Percentiles rank a stretch among this genome's conserved stretches.
Evolutionary conservation across 2,797 vertebrate genomes (phyloP).

Genomic region (Podargus strigoides): DNA sequence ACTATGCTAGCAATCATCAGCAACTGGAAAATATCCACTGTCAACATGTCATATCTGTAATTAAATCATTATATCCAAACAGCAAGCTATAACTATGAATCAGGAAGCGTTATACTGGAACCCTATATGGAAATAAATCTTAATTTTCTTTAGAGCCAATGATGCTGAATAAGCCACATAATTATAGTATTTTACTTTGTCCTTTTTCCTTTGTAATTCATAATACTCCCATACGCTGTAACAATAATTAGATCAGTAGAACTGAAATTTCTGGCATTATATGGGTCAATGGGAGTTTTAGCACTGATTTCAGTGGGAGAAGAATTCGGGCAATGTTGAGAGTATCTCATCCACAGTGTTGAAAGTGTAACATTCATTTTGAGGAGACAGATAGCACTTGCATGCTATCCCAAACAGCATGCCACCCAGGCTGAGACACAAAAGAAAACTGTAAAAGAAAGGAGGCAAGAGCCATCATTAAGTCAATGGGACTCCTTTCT

Average conservation of each 20-base stretch:
- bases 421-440: background rate
- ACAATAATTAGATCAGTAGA: background rate
- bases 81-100: conserved; percentile 28
- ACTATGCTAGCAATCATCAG: background rate
- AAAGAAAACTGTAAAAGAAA: background rate
- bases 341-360: background rate
- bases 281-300: background rate
- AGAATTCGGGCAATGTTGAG: background rate
- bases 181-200: conserved; percentile 23
- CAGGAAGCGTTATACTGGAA: conserved; percentile 9
- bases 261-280: background rate
- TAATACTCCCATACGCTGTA: background rate
- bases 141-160: conserved; percentile 12
- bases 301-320: background rate
- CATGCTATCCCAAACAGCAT: background rate
- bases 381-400: background rate
- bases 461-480: background rate
- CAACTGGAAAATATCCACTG: conserved; percentile 28
- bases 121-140: conserved; percentile 22
- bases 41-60: background rate
- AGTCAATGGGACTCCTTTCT: background rate
- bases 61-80: conserved; percentile 48
- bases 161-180: conserved; percentile 4
- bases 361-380: background rate
- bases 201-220: background rate